These are phyloP conservation scores for Cyclophora punctaria DNA, from an alignment of 2,888 invertebrate genomes.

Conservation along the genomic window DNA sequence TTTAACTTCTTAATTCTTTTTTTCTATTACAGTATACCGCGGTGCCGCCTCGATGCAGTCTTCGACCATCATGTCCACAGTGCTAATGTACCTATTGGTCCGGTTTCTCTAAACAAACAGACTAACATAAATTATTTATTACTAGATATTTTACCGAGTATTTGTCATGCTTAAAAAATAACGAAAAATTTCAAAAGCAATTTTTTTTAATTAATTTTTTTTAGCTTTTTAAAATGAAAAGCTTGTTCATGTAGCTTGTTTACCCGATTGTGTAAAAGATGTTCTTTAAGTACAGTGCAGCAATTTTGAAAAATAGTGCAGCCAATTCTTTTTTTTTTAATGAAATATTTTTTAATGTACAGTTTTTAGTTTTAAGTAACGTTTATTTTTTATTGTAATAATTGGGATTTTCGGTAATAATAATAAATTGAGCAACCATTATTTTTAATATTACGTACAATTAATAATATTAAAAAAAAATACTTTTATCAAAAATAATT, in stretches of 20 bases:
- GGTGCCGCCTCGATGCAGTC: constrained; percentile 37
- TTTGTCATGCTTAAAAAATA: constrained; percentile 11
- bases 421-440: too few relatives aligned
- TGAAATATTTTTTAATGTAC: constrained; percentile 28
- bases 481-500: too few relatives aligned
- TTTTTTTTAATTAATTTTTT: too few relatives aligned
- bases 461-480: too few relatives aligned
- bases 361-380: constrained; percentile 20
- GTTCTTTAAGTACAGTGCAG: neutral
- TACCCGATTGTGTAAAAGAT: too few relatives aligned
- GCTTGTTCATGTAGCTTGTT: too few relatives aligned
- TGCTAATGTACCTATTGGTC: constrained; percentile 57
- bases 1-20: constrained; percentile 2
- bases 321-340: constrained; percentile 24
- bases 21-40: constrained; percentile 43
- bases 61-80: constrained; percentile 33
- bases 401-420: constrained; percentile 10
- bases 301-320: constrained; percentile 3
- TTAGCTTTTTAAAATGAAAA: too few relatives aligned
- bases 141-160: constrained; percentile 36
- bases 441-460: too few relatives aligned
- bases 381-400: constrained; percentile 6
- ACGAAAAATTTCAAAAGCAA: too few relatives aligned
- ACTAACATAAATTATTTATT: constrained; percentile 56
- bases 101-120: constrained; percentile 50